Conservation (phyloP, 1,140 invertebrate species). For the Bombus haemorrhoidalis region DNA sequence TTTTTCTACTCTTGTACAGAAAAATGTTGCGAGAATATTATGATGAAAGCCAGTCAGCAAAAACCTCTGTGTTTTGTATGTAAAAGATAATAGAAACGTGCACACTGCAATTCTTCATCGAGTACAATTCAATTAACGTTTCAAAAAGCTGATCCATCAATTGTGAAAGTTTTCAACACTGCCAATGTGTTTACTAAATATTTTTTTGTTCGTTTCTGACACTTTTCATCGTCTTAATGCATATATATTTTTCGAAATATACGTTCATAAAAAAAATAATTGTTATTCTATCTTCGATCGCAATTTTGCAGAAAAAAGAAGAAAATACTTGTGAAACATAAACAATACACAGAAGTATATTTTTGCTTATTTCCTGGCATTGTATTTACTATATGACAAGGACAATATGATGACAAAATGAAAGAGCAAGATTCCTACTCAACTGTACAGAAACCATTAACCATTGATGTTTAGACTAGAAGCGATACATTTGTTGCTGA, state of each 20-base stretch:
- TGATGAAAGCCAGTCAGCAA: constrained; percentile 50
- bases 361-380: constrained; percentile 60
- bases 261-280: constrained; percentile 14
- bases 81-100: background rate
- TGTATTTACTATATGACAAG: constrained; percentile 69
- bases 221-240: constrained; percentile 13
- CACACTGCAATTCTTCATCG: constrained; percentile 27
- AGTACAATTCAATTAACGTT: constrained; percentile 50
- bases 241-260: background rate
- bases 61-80: constrained; percentile 50
- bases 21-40: constrained; percentile 33
- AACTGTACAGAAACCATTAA: constrained; percentile 69
- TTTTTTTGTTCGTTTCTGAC: constrained; percentile 53
- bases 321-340: constrained; percentile 11
- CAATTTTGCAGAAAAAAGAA: constrained; percentile 1
- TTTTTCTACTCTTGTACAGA: constrained; percentile 69
- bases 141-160: constrained; percentile 45
- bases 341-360: constrained; percentile 58
- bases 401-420: constrained; percentile 74
- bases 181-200: constrained; percentile 65
- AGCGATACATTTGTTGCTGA: constrained; percentile 70
- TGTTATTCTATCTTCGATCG: constrained; percentile 11
- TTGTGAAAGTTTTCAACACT: constrained; percentile 70
- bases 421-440: constrained; percentile 66
- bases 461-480: constrained; percentile 67